Conservation (phyloP, 2,797 vertebrate species). For the Limosa lapponica region DNA sequence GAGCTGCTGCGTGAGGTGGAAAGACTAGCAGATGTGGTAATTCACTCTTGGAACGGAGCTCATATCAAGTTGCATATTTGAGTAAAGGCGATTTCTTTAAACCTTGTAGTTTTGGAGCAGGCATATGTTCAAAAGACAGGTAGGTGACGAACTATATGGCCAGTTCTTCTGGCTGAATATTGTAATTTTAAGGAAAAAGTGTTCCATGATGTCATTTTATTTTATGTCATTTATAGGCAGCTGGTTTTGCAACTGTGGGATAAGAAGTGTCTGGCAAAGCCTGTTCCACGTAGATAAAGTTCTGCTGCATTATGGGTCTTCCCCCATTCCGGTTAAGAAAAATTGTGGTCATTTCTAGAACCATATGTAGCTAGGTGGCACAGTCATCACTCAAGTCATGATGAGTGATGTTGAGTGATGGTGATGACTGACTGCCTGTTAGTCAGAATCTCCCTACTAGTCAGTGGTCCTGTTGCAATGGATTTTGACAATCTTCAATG, state of each 20-base stretch:
- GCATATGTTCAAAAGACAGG: neutral
- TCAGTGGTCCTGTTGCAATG: neutral
- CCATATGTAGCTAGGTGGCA: neutral
- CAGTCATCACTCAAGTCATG: neutral
- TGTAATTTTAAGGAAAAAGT: neutral
- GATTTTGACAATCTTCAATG: neutral
- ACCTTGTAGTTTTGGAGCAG: neutral
- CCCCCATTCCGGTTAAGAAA: neutral
- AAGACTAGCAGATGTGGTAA: slow-evolving; percentile 44
- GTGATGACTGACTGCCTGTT: neutral
- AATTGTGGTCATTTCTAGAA: neutral
- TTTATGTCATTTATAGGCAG: neutral
- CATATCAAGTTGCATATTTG: neutral
- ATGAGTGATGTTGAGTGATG: neutral
- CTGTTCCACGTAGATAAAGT: neutral
- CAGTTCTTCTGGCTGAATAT: neutral
- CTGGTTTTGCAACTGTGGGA: neutral
- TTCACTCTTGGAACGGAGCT: neutral
- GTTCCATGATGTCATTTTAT: neutral
- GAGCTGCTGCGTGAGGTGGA: neutral
- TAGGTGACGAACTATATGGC: neutral
- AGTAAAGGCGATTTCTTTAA: slow-evolving; percentile 14
- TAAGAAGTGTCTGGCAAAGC: neutral
- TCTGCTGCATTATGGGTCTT: neutral
- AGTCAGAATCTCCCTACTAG: neutral